phyloP scores from a whole-genome alignment of 1,140 invertebrate species.

The Drosophila bifasciata region DNA sequence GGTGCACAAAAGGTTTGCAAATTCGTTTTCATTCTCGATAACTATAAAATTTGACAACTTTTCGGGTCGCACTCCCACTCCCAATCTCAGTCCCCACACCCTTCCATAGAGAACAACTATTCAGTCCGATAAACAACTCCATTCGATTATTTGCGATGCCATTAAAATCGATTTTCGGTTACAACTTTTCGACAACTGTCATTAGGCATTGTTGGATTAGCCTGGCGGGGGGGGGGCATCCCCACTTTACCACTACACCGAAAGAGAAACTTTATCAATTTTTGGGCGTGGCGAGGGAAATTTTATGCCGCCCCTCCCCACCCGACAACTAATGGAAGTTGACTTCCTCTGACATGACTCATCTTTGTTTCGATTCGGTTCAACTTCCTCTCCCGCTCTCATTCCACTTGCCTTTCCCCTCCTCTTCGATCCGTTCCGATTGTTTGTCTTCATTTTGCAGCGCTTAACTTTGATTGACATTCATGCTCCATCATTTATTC shows the following conservation, averaged over 20 bases:
- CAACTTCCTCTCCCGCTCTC: too few relatives aligned
- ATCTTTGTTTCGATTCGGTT: slow-evolving; percentile 54
- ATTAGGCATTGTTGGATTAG: slow-evolving; percentile 75
- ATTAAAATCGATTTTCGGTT: slow-evolving; percentile 76
- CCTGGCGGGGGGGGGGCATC: too few relatives aligned
- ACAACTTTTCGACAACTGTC: slow-evolving; percentile 77
- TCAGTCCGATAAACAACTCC: slow-evolving; percentile 67
- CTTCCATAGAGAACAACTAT: slow-evolving; percentile 9
- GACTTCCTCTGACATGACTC: slow-evolving; percentile 58
- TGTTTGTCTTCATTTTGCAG: slow-evolving; percentile 64
- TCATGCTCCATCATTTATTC: slow-evolving; percentile 81
- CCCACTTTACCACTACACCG: too few relatives aligned
- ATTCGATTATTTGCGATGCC: slow-evolving; percentile 76
- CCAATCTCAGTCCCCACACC: not conserved
- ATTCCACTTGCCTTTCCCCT: slow-evolving; percentile 27
- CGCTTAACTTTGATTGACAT: slow-evolving; percentile 78
- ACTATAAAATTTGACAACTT: slow-evolving; percentile 75
- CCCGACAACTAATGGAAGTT: slow-evolving; percentile 55
- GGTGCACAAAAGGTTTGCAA: slow-evolving; percentile 27
- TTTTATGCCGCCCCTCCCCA: slow-evolving; percentile 59
- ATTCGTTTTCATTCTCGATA: slow-evolving; percentile 45
- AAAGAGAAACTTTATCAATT: slow-evolving; percentile 73
- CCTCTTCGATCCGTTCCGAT: slow-evolving; percentile 50
- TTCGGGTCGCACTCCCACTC: slow-evolving; percentile 13
- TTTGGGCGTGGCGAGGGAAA: slow-evolving; percentile 73